Evolutionary conservation across 2,888 invertebrate genomes (phyloP), one percentile per base, ranked within the genome.

Genomic region (Pasiphila rectangulata): DNA sequence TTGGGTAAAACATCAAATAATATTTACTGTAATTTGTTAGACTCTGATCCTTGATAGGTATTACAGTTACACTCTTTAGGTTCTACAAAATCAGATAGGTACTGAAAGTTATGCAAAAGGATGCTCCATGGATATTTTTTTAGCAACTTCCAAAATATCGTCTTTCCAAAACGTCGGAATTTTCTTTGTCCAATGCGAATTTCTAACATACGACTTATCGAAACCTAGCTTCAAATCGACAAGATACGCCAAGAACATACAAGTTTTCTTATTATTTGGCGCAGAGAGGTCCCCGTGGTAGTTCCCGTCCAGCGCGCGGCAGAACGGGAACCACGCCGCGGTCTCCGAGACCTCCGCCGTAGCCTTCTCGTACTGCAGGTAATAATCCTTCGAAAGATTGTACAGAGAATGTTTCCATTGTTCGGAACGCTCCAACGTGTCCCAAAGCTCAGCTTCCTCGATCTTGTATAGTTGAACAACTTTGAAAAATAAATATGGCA

Each of bases 221-320:
- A 46, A 48, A 0, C 56, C 56, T 19, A 44, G 36, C 27, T 53
- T 56, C 17, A 56, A 17, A 37, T 56, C 56, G 3, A 56, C 36
- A 4, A 56, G 38, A 12, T 46, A 46, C 1, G 53, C 56, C 16
- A 56, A 23, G 6, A 46, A 16, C 16, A 46, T 5, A 16, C 56
- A 56, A 1, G 44, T 5, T 0, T 7, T 0, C 3, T 32, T 13
- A n/a, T 53, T 56, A 3, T 46, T 1, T 3, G 4, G 1, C 0
- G 30, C 56, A 0, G 48, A 51, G 3, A 56, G 9, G 7, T 32
- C 10, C 2, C 3, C 20, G 36, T 56, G 56, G 32, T 34, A 56
- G 9, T 19, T 1, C 1, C 38, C 44, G 4, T 15, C 0, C 0
- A 56, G 1, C 4, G 15, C 35, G 17, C 56, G 37, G 39, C 56